Evolutionary conservation across 2,797 vertebrate genomes (phyloP), one percentile per base, ranked within the genome.

Genomic region (Orestias chungarensis): DNA sequence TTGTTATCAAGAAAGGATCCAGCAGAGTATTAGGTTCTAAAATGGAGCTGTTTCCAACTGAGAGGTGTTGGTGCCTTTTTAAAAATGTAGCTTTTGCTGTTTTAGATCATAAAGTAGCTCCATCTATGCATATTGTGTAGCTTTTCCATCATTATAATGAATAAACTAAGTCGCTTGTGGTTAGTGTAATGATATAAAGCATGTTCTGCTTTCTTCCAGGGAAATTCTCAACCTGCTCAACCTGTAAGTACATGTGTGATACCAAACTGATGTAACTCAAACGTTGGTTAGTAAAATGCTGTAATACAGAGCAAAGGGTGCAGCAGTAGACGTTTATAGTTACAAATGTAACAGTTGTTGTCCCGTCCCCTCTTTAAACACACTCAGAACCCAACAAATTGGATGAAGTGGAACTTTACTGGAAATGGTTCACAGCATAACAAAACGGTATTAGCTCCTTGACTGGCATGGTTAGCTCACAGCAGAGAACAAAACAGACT

Each of bases 231-330:
- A 49, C 9, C 70, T 49, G 43, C 59, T 57, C 59, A 78, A 17
- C 66, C 66, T 73, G 76, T 78, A 73, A 78, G 76, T 78, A 75
- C 20, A 38, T 59, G 8, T 59, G 11, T 59, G 31, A 59, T 38
- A 3, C 38, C 57, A 23, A 23, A 59, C 18, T 59, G 50, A 25
- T 52, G 11, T 52, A 25, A 20, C 18, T 23, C 4, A 47, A 47
- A 47, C 2, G 4, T 47, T n/a, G n/a, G 38, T 40, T 9, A 40
- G 38, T 40, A 4, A 4, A 40, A 40, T 40, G 38, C 4, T 40
- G 9, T 40, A 40, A 40, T 40, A 40, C 38, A 40, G 9, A 40
- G 38, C 38, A 40, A 9, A 40, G 38, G 9, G 38, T 4, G 38
- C 9, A 40, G 38, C 9, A 40, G 38, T n/a, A n/a, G n/a, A n/a